Conservation (phyloP, 2,797 vertebrate species). For the Anolis apletophallus region DNA sequence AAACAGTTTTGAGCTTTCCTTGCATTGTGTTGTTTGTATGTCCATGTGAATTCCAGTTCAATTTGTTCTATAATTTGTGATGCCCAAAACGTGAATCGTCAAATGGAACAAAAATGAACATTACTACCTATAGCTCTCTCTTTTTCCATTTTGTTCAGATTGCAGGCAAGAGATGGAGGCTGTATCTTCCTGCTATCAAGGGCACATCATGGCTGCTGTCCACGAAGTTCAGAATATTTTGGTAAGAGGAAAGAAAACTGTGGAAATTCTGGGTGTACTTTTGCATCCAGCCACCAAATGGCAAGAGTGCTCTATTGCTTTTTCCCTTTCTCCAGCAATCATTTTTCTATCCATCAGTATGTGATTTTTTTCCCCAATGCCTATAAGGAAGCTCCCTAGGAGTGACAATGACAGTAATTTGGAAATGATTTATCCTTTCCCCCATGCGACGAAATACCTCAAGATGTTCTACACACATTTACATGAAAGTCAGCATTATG, state of each 20-base stretch:
- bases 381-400: too few relatives aligned
- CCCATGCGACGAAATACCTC: too few relatives aligned
- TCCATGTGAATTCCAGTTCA: background rate
- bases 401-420: too few relatives aligned
- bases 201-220: slow-evolving; percentile 3
- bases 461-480: too few relatives aligned
- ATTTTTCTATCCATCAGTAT: too few relatives aligned
- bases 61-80: background rate
- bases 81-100: background rate
- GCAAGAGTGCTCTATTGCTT: background rate
- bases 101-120: background rate
- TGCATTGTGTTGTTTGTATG: background rate
- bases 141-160: background rate
- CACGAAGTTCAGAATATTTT: slow-evolving; percentile 23
- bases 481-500: too few relatives aligned
- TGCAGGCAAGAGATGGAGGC: background rate
- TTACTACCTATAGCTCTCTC: background rate
- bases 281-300: background rate
- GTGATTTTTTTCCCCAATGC: too few relatives aligned
- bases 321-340: too few relatives aligned
- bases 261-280: background rate
- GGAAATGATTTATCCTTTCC: too few relatives aligned
- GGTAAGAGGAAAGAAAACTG: background rate
- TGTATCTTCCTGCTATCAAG: background rate
- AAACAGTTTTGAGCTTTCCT: background rate